Evolutionary conservation across 2,888 invertebrate genomes (phyloP), one percentile per base, ranked within the genome.

Genomic region (Litoditis marina): DNA sequence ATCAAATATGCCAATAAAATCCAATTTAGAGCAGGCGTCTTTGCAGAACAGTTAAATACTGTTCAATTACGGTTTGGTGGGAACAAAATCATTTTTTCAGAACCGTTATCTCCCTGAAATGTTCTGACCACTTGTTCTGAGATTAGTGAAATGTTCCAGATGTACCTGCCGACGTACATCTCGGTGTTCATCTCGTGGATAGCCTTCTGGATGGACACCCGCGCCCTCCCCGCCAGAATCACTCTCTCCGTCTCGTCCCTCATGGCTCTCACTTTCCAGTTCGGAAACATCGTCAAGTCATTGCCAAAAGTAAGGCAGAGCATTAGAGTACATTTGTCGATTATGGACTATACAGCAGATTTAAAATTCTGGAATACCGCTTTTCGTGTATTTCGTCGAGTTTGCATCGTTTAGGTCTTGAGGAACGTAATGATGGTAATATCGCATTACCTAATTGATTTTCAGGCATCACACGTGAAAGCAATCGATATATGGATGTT

Each of bases 221-320:
- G 74, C 16, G 82, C 82, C 2, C 60, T 82, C 6, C 82, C 82
- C 0, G 82, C 82, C 0, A 62, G 82, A 54, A 83, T 82, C 44
- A 82, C 80, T 0, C 63, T 82, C 6, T 82, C 80, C 13, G 80
- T 79, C 16, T 76, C 76, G 22, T 80, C 79, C 0, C 66, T 82
- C 13, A 82, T 83, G 82, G 80, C 82, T 1, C 65, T 82, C 4
- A 82, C 82, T 7, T 82, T 82, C 62, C 81, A 81, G 54, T 81
- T 80, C 58, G 81, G 81, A 11, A 81, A 78, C 55, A 81, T 81
- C 59, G 79, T 80, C 34, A 74, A 78, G 54, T 71, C 72, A 39
- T 65, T 80, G 42, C 80, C 80, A 7, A 77, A 76, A 61, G 73
- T 57, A 31, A 53, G 53, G 13, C 30, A 8, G 8, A 22, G 27